Evolutionary conservation across 2,888 invertebrate species (phyloP), one percentile per base, ranked within the genome.

Genomic region (Gisinianus flammeolus): DNA sequence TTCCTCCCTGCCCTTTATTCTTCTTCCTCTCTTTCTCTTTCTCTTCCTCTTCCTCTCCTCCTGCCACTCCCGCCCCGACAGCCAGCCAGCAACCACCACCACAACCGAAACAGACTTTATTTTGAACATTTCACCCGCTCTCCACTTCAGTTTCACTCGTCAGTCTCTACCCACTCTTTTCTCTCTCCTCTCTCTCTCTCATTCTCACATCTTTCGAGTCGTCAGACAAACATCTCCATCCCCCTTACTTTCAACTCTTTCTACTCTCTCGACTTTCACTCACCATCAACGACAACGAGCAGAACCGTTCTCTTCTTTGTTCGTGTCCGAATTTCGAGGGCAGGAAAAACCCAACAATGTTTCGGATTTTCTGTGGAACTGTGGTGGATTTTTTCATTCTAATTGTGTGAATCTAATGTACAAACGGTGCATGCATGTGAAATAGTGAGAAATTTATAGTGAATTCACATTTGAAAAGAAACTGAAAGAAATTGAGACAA

Each of bases 111-210:
- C 24, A 67, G 24, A 68, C 31, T 33, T 68, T 76, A 76, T 76
- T 76, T 76, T 33, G 68, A 33, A 56, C 76, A 76, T 54, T 56
- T 19, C 76, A 67, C 62, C 31, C 52, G 28, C 24, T 56, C 66
- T 68, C 68, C 22, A 67, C 76, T 68, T 52, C 68, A 76, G 68
- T 76, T 54, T 54, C 68, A 24, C 30, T 67, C 74, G 22, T 64
- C 64, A 22, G 24, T 68, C 44, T 44, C 69, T 24, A 24, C 69
- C 22, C 69, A 35, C 35, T 6, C n/a, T 33, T 69, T 22, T 24
- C 35, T 44, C 69, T 44, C 52, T 12, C 22, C 56, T 30, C 31
- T 6, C 58, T 69, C 26, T 52, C 10, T 24, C 66, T 28, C 19
- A 28, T 19, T 19, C 24, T 58, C 58, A 35, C 35, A 33, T 19